Conservation (phyloP, 1,140 invertebrate species). For the Ips typographus region DNA sequence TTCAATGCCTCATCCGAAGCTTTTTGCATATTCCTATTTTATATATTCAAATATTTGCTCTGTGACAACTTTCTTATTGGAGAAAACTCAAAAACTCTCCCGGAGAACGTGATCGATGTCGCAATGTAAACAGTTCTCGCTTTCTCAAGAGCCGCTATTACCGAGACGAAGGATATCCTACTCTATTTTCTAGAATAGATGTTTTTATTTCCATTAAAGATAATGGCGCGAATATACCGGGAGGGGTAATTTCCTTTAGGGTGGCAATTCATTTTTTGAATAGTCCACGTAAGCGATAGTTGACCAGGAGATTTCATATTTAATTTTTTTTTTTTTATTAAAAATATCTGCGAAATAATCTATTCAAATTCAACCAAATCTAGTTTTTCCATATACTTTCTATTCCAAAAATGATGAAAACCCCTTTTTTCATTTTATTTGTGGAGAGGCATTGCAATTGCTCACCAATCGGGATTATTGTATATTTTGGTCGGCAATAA, state of each 20-base stretch:
- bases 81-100: constrained; percentile 1
- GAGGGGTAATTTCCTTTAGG: background rate
- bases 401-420: no score
- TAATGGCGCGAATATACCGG: background rate
- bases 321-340: no score
- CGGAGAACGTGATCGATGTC: constrained; percentile 1
- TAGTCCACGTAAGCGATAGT: no score
- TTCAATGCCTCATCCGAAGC: background rate
- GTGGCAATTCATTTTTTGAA: no score
- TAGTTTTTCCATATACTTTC: no score
- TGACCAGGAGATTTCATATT: no score
- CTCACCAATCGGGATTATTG: no score
- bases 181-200: background rate
- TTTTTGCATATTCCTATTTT: background rate
- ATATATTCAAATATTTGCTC: constrained; percentile 2
- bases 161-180: background rate
- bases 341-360: no score
- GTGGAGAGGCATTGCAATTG: no score
- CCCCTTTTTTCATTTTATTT: no score
- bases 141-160: background rate
- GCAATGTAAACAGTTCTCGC: constrained; percentile 2
- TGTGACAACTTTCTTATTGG: constrained; percentile 1
- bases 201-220: constrained; percentile 2
- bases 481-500: no score
- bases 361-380: no score